Conservation (phyloP, 1,140 invertebrate species). For the Chrysomallon squamiferum region DNA sequence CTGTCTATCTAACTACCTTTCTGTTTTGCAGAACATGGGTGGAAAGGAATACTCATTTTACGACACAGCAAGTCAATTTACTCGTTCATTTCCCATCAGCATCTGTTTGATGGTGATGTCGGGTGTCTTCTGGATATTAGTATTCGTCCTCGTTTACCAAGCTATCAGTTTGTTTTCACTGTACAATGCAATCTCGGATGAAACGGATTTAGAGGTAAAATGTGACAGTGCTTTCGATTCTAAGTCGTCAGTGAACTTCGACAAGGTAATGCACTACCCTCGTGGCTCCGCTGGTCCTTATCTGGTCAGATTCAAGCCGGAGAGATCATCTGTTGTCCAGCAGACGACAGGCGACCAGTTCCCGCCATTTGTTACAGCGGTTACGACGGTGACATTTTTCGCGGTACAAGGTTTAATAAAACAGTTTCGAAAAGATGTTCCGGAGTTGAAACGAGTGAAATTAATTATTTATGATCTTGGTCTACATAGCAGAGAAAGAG, state of each 20-base stretch:
- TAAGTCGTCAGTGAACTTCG: slow-evolving; percentile 23
- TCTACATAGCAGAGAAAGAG: background rate
- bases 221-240: slow-evolving; percentile 29
- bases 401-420: slow-evolving; percentile 26
- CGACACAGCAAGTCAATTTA: background rate
- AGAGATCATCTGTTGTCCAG: slow-evolving; percentile 23
- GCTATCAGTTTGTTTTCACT: background rate
- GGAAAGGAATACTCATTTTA: background rate
- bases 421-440: slow-evolving; percentile 15
- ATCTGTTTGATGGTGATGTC: background rate
- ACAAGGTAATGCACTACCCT: slow-evolving; percentile 37
- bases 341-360: slow-evolving; percentile 23
- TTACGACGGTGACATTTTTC: slow-evolving; percentile 38
- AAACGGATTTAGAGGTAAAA: background rate
- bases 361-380: slow-evolving; percentile 46
- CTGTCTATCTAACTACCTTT: too few relatives aligned
- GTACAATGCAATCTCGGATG: background rate
- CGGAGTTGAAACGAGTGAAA: background rate
- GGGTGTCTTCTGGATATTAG: background rate
- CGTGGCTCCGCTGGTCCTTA: slow-evolving; percentile 45
- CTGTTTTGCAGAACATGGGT: too few relatives aligned
- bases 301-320: slow-evolving; percentile 35
- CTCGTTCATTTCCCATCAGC: background rate
- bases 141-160: background rate
- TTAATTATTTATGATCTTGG: slow-evolving; percentile 8